A percentile compares a stretch with the other conserved stretches of the same genome.
Conservation (phyloP, 2,888 invertebrate genomes). For the Agriopis marginaria region DNA sequence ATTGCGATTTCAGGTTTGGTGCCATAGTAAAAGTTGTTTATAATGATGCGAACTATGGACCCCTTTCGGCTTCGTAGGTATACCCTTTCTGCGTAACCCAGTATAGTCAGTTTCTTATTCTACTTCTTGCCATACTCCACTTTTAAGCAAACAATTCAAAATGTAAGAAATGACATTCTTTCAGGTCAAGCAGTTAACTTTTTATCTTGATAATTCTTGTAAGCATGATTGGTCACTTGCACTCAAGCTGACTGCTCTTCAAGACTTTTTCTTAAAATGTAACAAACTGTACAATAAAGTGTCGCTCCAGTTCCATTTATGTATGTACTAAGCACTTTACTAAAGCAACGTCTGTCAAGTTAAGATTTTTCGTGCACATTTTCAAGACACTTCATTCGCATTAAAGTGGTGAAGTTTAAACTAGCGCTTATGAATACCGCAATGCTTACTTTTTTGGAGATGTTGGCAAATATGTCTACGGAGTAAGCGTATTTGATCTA, state of each 20-base stretch:
- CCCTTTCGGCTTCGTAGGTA: too few relatives aligned
- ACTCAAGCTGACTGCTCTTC: conserved; percentile 28
- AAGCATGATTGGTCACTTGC: conserved; percentile 23
- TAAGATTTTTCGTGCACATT: conserved; percentile 28
- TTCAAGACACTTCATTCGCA: conserved; percentile 31
- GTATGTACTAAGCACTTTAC: conserved; percentile 29
- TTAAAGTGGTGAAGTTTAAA: conserved; percentile 27
- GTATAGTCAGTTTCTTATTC: too few relatives aligned
- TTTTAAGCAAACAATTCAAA: conserved; percentile 43
- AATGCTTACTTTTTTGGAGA: conserved; percentile 39
- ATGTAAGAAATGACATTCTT: conserved; percentile 11
- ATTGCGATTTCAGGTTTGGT: too few relatives aligned
- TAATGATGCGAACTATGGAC: too few relatives aligned
- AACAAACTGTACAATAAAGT: conserved; percentile 22
- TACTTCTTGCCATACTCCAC: not conserved
- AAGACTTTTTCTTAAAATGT: conserved; percentile 29
- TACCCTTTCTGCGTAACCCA: too few relatives aligned
- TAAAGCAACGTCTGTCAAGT: conserved; percentile 23
- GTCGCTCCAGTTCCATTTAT: conserved; percentile 34
- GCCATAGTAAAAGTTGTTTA: too few relatives aligned
- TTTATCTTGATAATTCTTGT: conserved; percentile 27
- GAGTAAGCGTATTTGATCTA: conserved; percentile 35
- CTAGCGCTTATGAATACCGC: conserved; percentile 35
- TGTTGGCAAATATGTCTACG: conserved; percentile 39
- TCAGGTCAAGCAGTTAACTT: conserved; percentile 23